Base-by-base conservation (phyloP, 2,797 vertebrate species). In the Sciaenops ocellatus region DNA sequence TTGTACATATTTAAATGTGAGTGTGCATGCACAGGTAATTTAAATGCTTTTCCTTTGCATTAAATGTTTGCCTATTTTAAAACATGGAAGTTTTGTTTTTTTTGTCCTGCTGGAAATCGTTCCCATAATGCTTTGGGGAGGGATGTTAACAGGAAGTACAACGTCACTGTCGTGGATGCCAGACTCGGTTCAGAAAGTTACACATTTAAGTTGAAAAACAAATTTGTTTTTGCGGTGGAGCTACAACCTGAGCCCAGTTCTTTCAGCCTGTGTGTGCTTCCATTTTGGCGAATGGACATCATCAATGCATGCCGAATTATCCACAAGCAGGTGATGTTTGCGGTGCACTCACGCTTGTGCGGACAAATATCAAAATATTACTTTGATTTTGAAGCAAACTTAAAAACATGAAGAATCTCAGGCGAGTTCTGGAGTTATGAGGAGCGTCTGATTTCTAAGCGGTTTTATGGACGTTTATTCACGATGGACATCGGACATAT, bases 1-100 rank as follows among this genome's bases (percentile, higher is more conserved):
- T 0, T 48, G 7, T 55, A 6, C 0, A 20, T 48, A 61, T 24
- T 20, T 6, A 30, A 38, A 8, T 38, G 34, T 38, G 34, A 38
- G 34, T 38, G 34, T 38, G 8, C 34, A 38, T 38, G 34, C 34
- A 38, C 34, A 2, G 34, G 2, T 38, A 38, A 38, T 28, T 52
- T 54, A 18, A n/a, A 42, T 7, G 5, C 3, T 18, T 47, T 61
- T 56, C 22, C 9, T 0, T 7, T 59, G 38, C 9, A 79, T 73
- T 82, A 73, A 79, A 85, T n/a, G n/a, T n/a, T n/a, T n/a, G n/a
- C n/a, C n/a, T n/a, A 47, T 52, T 2, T 61, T 13, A 28, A 63
- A 16, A 3, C 9, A 11, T 52, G 2, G 15, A 11, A 34, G 26
- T 42, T 1, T 64, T n/a, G n/a, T 47, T 0, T 57, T 75, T 56